Evolutionary conservation across 2,113 vertebrate genomes (phyloP).

Genomic region (Piaya cayana): DNA sequence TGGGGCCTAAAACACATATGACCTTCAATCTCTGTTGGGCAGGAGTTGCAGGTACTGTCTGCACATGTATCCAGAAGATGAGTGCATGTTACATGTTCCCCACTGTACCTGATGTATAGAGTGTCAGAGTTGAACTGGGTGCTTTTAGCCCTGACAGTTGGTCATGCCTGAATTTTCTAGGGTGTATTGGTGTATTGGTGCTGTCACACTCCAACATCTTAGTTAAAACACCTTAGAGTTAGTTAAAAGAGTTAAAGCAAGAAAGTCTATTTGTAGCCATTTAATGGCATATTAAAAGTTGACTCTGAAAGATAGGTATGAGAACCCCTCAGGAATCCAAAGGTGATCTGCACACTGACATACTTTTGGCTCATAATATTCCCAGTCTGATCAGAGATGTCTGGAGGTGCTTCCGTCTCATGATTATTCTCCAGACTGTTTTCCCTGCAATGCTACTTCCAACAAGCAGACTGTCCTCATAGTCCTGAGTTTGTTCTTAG

Average conservation of each 20-base stretch:
- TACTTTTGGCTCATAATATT: neutral
- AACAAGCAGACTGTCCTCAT: neutral
- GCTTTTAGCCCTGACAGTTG: neutral
- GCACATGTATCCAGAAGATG: neutral
- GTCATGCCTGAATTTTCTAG: neutral
- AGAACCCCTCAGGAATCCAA: neutral
- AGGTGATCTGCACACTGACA: neutral
- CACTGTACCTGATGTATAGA: neutral
- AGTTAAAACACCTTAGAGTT: neutral
- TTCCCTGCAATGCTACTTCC: neutral
- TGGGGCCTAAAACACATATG: neutral
- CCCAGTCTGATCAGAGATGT: neutral
- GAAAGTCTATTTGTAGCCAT: neutral
- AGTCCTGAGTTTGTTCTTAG: neutral
- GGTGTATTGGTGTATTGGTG: neutral
- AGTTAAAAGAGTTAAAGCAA: neutral
- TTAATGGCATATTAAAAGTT: neutral
- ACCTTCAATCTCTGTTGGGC: neutral
- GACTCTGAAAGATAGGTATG: neutral
- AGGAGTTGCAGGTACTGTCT: neutral
- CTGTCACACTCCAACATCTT: neutral
- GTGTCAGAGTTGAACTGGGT: neutral
- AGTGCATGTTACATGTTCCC: neutral
- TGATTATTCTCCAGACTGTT: neutral
- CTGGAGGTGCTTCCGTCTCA: neutral